Base-by-base conservation (phyloP, 2,888 invertebrate genomes). In the Neocrepidodera transversa region DNA sequence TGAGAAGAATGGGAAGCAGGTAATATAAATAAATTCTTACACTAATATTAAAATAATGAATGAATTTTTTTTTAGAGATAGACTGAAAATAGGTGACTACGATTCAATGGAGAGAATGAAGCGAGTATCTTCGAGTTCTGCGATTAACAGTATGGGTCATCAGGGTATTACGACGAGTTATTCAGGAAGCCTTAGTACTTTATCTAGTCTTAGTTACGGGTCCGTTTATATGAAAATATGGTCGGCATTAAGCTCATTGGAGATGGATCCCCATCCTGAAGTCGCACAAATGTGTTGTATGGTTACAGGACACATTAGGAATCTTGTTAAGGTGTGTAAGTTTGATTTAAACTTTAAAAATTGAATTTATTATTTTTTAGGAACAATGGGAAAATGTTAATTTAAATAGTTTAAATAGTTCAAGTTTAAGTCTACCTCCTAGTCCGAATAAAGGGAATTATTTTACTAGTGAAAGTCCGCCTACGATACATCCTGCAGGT, bases 161-260 rank as follows among this genome's bases (percentile, higher is more conserved):
- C 60, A 64, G 14, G 42, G 61, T 16, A 67, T 69, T 58, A 64
- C 66, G 23, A 66, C 67, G 38, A 23, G 35, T 30, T 38, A 51
- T 18, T 48, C 64, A 10, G 66, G 69, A 1, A 72, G 70, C 26
- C 72, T 76, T 32, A 82, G 83, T 16, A 80, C 81, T 59, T 73
- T 83, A 51, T 80, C 83, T 36, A 81, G 81, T 59, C 72, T 85
- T 23, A 81, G 84, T 1, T 88, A 87, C 75, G 76, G 89, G 16
- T 91, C 92, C 10, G 89, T 96, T 55, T 95, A 95, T 80, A 88
- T 89, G 80, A 92, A 92, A 80, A 84, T 97, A 57, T 98, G 97
- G 97, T 84, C 86, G 68, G 88, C 91, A 14, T 82, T 98, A 67
- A 82, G 87, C 62, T 82, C 86, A 59, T 85, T 97, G 72, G 87